Conservation (phyloP, 2,113 vertebrate genomes). For the Castor canadensis region DNA sequence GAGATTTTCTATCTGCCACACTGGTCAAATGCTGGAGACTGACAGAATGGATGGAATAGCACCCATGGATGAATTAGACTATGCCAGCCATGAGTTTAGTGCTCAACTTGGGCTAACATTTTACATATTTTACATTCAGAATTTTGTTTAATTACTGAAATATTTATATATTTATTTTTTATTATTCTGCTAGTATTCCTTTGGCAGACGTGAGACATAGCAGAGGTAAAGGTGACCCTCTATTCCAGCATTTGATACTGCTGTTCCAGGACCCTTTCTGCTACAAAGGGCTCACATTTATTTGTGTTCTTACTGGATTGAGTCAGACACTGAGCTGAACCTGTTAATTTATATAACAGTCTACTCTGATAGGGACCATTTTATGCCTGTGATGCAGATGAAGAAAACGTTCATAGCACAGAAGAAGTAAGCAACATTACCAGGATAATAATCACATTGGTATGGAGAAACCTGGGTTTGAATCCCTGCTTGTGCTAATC, state of each 20-base stretch:
- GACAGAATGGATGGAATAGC: neutral
- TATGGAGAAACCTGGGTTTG: neutral
- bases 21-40: neutral
- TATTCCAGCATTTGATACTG: neutral
- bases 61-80: neutral
- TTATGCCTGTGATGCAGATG: neutral
- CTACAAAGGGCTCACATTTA: neutral
- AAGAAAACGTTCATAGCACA: neutral
- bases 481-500: slow-evolving; percentile 37
- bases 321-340: neutral
- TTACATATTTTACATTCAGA: neutral
- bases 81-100: neutral
- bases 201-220: neutral
- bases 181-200: neutral
- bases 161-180: neutral
- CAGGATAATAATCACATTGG: neutral
- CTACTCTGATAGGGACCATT: neutral
- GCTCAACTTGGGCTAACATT: neutral
- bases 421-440: neutral
- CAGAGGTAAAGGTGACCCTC: neutral
- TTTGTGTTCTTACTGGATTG: neutral
- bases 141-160: neutral
- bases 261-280: neutral
- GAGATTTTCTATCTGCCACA: neutral
- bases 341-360: neutral